Evolutionary conservation across 2,888 invertebrate species (phyloP).

Genomic region (Drosophila subquinaria): DNA sequence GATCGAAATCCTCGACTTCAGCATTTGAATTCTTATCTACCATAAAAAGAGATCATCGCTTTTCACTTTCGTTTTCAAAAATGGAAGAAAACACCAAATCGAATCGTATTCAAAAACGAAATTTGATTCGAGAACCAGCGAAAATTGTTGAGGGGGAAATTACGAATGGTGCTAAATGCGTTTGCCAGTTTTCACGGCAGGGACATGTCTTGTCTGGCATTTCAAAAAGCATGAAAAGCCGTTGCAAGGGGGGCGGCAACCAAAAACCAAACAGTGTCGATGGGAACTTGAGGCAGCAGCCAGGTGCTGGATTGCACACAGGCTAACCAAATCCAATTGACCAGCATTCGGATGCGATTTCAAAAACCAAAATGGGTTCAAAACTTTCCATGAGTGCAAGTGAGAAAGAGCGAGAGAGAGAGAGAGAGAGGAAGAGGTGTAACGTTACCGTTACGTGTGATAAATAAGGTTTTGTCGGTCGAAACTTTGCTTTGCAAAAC

Average conservation of each 20-base stretch:
- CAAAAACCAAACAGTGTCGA: conserved; percentile 18
- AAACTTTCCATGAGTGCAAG: conserved; percentile 33
- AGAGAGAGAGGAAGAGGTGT: background rate
- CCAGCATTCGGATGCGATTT: conserved; percentile 74
- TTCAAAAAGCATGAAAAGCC: background rate
- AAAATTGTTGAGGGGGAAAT: conserved; percentile 27
- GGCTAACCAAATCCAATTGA: conserved; percentile 75
- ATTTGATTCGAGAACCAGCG: conserved; percentile 25
- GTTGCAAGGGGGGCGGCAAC: background rate
- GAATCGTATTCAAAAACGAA: conserved; percentile 29
- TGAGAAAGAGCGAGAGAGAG: conserved; percentile 1
- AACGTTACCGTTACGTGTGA: conserved; percentile 59
- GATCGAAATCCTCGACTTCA: too few species aligned
- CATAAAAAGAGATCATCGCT: background rate
- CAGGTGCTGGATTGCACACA: conserved; percentile 39
- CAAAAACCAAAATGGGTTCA: conserved; percentile 62
- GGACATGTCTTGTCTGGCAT: conserved; percentile 33
- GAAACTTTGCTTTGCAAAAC: conserved; percentile 52
- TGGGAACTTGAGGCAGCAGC: conserved; percentile 18
- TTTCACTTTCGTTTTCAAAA: background rate
- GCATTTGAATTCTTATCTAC: too few species aligned
- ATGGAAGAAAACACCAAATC: conserved; percentile 1
- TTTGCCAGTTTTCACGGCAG: conserved; percentile 44
- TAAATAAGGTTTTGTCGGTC: conserved; percentile 72
- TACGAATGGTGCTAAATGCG: conserved; percentile 60